phyloP scores from a whole-genome alignment of 2,113 vertebrate genomes.

The Epinephelus moara region DNA sequence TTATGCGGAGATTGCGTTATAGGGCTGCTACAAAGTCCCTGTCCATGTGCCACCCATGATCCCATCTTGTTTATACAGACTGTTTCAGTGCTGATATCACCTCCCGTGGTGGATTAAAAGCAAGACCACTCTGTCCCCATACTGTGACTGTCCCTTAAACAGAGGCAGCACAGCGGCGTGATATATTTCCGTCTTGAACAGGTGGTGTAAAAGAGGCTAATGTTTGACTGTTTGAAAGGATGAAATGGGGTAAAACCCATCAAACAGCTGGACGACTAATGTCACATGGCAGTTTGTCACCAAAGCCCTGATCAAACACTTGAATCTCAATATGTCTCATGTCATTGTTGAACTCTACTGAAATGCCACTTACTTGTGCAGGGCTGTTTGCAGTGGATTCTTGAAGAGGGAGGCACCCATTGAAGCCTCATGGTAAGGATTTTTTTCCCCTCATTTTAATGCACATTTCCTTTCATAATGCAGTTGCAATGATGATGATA shows the following conservation, averaged over 20 bases:
- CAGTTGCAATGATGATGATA: slow-evolving; percentile 83
- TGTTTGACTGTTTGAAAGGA: slow-evolving; percentile 74
- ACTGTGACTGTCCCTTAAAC: too few relatives aligned
- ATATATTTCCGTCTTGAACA: too few relatives aligned
- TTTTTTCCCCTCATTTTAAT: neutral
- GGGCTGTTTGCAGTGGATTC: accelerated
- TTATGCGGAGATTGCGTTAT: too few relatives aligned
- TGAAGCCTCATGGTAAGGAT: slow-evolving; percentile 10
- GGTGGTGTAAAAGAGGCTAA: too few relatives aligned
- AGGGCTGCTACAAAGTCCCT: too few relatives aligned
- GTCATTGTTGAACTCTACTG: neutral
- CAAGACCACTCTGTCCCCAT: too few relatives aligned
- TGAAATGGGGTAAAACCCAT: slow-evolving; percentile 72
- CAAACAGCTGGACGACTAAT: slow-evolving; percentile 69
- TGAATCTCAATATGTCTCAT: accelerated
- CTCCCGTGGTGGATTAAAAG: too few relatives aligned
- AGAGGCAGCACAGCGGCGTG: too few relatives aligned
- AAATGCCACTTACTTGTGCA: accelerated
- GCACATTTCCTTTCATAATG: accelerated
- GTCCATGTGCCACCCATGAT: too few relatives aligned
- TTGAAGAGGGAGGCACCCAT: accelerated
- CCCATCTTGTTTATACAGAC: too few relatives aligned
- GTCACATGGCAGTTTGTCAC: slow-evolving; percentile 81
- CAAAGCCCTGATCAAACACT: slow-evolving; percentile 81
- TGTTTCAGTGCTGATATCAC: too few relatives aligned